These are phyloP conservation scores for Eurypyga helias DNA, from an alignment of 2,113 vertebrate genomes.

Conservation along the genomic window DNA sequence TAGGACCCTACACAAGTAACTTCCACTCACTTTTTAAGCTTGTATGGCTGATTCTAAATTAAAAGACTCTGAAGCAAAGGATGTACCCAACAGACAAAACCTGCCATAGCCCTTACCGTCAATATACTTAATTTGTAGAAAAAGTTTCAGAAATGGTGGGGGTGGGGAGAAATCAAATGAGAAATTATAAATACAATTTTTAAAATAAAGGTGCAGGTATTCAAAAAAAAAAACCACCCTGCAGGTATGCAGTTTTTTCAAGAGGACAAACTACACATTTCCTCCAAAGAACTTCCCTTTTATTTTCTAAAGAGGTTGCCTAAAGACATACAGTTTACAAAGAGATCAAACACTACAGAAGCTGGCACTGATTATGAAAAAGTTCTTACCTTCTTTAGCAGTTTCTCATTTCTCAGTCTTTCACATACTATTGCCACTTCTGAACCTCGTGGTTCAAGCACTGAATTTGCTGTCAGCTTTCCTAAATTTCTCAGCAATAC, in stretches of 20 bases:
- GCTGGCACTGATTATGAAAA: background rate
- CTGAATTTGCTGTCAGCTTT: constrained; percentile 86
- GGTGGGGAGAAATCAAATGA: background rate
- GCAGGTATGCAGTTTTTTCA: background rate
- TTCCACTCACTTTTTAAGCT: background rate
- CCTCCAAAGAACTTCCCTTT: background rate
- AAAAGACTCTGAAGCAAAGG: background rate
- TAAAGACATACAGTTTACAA: background rate
- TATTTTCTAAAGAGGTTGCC: background rate
- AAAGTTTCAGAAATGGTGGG: background rate
- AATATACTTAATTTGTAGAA: background rate
- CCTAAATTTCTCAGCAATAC: constrained; percentile 85
- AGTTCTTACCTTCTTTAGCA: constrained; percentile 83
- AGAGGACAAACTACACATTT: background rate
- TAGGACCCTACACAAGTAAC: background rate
- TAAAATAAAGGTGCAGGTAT: background rate
- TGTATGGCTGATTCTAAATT: background rate
- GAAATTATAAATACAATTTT: background rate
- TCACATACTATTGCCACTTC: constrained; percentile 88
- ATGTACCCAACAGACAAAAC: background rate
- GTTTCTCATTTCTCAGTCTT: constrained; percentile 85
- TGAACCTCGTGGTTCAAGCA: constrained; percentile 84
- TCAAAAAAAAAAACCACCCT: too few species aligned
- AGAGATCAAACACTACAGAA: background rate
- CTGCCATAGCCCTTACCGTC: background rate